phyloP scores from a whole-genome alignment of 1,140 invertebrate genomes.

The Neodiprion virginianus region DNA sequence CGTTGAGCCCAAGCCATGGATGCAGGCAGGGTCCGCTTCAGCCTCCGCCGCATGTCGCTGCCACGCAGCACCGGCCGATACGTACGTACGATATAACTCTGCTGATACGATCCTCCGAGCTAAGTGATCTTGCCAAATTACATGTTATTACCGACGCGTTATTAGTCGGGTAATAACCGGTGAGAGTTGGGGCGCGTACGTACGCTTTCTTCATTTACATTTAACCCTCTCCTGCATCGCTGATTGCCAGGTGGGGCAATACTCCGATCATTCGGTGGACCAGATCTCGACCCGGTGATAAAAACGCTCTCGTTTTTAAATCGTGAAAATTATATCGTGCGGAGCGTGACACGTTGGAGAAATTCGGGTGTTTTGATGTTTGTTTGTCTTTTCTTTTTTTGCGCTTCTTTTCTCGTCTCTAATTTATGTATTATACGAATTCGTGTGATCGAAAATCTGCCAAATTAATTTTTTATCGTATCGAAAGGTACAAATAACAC shows the following conservation, averaged over 20 bases:
- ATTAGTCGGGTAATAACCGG: slow-evolving; percentile 45
- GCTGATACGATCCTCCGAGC: background rate
- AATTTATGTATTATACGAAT: too few species aligned
- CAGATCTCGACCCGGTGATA: too few species aligned
- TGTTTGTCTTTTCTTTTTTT: background rate
- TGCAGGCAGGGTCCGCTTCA: slow-evolving; percentile 18
- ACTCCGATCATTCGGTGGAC: too few species aligned
- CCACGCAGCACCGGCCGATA: slow-evolving; percentile 17
- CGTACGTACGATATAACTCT: background rate
- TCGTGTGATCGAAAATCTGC: too few species aligned
- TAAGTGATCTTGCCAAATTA: slow-evolving; percentile 20
- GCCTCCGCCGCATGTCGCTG: slow-evolving; percentile 7
- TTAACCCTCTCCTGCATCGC: background rate
- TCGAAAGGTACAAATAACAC: too few species aligned
- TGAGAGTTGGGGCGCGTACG: slow-evolving; percentile 11
- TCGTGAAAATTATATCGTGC: too few species aligned
- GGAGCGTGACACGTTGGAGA: too few species aligned
- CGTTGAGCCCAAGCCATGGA: slow-evolving; percentile 22
- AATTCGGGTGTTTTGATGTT: too few species aligned
- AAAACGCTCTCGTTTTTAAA: too few species aligned
- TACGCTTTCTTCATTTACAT: slow-evolving; percentile 6
- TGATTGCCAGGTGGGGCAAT: slow-evolving; percentile 29
- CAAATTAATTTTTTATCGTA: too few species aligned
- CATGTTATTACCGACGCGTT: slow-evolving; percentile 44
- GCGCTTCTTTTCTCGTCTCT: background rate